Base-by-base conservation (phyloP, 1,140 invertebrate genomes). In the Pissodes strobi region DNA sequence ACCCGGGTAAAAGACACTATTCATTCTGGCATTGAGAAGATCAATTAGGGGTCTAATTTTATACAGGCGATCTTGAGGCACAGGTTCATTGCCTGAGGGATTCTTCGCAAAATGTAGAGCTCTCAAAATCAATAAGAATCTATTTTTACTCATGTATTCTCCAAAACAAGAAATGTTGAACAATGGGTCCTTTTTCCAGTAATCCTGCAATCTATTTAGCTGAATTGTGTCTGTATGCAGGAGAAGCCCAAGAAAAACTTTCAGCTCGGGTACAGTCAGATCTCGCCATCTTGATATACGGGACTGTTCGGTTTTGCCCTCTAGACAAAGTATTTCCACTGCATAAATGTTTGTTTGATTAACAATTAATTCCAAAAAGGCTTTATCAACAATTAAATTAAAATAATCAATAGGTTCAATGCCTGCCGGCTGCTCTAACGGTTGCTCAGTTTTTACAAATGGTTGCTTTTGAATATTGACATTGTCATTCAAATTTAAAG, bases 11-110 rank as follows among this genome's bases (percentile, higher is more conserved):
- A 69, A 72, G 13, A 71, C 55, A 9, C 23, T 12, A 10, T 37
- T 45, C 69, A 73, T 73, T 56, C 65, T 72, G 0, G 51, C 48
- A 57, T 74, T 71, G 30, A 71, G 72, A 67, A 37, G 62, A 56
- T 69, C 41, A 23, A 71, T 60, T 13, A 74, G 15, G 15, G 64
- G 48, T 9, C 56, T 12, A 52, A 69, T 43, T 69, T 69, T 69
- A 25, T 60, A 64, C 15, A 69, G 23, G 3, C 55, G 10, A 37
- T 69, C 60, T n/a, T n/a, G n/a, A n/a, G n/a, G n/a, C n/a, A n/a
- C n/a, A n/a, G n/a, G n/a, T n/a, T n/a, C n/a, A n/a, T n/a, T n/a
- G n/a, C n/a, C n/a, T n/a, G n/a, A n/a, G n/a, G n/a, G n/a, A n/a
- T n/a, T n/a, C n/a, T n/a, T n/a, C n/a, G n/a, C n/a, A n/a, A n/a